phyloP scores from a whole-genome alignment of 2,888 invertebrate genomes.

The Melieria omissa region DNA sequence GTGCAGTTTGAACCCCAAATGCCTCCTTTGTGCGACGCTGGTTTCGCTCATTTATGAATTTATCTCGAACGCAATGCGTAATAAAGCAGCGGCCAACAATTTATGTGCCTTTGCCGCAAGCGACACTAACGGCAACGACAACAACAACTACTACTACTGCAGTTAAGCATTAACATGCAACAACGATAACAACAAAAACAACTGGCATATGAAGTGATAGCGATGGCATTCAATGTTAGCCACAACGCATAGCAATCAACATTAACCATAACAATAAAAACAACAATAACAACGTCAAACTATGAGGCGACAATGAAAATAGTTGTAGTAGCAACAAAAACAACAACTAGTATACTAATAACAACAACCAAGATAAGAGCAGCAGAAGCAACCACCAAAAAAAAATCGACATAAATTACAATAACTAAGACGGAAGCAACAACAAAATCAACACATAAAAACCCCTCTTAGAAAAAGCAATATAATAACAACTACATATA shows the following conservation, averaged over 20 bases:
- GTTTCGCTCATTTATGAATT: slow-evolving; percentile 9
- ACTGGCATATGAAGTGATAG: background rate
- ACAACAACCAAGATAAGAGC: too few relatives aligned
- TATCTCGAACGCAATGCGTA: slow-evolving; percentile 1
- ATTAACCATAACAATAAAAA: background rate
- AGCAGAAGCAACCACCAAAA: too few relatives aligned
- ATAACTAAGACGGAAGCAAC: too few relatives aligned
- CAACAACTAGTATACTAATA: too few relatives aligned
- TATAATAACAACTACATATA: too few relatives aligned
- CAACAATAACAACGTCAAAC: background rate
- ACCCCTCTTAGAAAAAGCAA: too few relatives aligned
- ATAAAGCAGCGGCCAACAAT: slow-evolving; percentile 4
- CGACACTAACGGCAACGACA: slow-evolving; percentile 14
- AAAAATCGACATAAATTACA: too few relatives aligned
- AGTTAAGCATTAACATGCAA: background rate
- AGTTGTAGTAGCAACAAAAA: too few relatives aligned
- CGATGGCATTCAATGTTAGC: background rate
- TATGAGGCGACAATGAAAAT: too few relatives aligned
- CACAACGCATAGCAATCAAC: background rate
- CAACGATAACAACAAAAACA: background rate
- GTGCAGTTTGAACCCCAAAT: too few relatives aligned
- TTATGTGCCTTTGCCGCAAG: slow-evolving; percentile 15
- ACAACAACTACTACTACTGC: background rate
- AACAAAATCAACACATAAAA: too few relatives aligned
- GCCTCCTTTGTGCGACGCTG: background rate